Percentiles rank a stretch among this genome's conserved stretches.
Evolutionary conservation across 2,113 vertebrate genomes (phyloP).

Genomic region (Geococcyx californianus): DNA sequence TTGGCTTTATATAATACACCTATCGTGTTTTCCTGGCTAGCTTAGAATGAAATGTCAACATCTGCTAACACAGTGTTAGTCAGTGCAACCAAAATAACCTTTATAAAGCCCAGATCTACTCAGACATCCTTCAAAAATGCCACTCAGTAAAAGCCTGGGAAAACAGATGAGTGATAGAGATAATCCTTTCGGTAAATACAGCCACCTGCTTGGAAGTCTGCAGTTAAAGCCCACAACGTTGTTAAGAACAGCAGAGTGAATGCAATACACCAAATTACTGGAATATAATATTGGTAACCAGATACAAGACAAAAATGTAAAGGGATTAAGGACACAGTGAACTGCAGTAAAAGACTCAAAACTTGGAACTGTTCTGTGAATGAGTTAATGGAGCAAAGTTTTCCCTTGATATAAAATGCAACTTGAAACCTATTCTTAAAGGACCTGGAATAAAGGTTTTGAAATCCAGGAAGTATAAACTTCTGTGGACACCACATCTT

Average conservation of each 20-base stretch:
- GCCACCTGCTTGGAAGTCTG: conserved; percentile 36
- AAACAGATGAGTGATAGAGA: conserved; percentile 42
- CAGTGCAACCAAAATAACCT: not conserved
- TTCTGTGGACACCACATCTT: conserved; percentile 1
- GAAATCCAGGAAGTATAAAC: conserved; percentile 33
- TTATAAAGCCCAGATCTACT: not conserved
- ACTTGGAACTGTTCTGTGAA: conserved; percentile 23
- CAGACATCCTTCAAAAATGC: not conserved
- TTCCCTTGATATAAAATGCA: conserved; percentile 40
- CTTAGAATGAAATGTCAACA: not conserved
- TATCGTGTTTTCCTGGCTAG: not conserved
- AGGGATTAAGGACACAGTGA: conserved; percentile 38
- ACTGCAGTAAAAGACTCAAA: conserved; percentile 18
- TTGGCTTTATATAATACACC: not conserved
- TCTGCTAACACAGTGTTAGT: not conserved
- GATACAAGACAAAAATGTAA: conserved; percentile 37
- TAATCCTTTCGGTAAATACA: conserved; percentile 50
- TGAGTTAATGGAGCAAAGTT: conserved; percentile 16
- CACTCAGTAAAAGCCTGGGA: conserved; percentile 42
- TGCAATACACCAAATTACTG: not conserved
- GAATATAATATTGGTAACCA: conserved; percentile 46
- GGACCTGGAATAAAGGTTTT: not conserved
- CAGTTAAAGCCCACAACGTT: not conserved
- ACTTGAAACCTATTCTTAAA: conserved; percentile 15
- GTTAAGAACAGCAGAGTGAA: not conserved